A percentile compares a stretch with the other conserved stretches of the same genome.
phyloP scores from a whole-genome alignment of 2,888 invertebrate species.

The Parthenolecanium corni region DNA sequence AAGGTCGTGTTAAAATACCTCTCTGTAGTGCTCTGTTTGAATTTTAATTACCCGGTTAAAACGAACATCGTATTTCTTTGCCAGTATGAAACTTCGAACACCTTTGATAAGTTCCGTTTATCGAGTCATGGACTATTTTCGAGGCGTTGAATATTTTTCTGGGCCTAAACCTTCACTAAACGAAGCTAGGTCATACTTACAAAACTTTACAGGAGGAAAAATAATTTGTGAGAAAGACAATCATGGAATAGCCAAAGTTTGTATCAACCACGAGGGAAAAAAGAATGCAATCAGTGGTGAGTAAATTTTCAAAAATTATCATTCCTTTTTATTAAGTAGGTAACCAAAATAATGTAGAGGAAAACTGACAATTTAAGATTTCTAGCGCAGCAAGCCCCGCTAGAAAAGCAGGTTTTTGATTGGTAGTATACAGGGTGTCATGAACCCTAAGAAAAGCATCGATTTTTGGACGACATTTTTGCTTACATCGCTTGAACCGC shows the following conservation, averaged over 20 bases:
- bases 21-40: background rate
- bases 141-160: slow-evolving; percentile 2
- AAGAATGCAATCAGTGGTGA: slow-evolving; percentile 43
- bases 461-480: too few species aligned
- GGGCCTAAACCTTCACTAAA: background rate
- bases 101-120: too few species aligned
- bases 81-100: background rate
- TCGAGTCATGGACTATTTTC: too few species aligned
- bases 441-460: too few species aligned
- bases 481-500: too few species aligned
- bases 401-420: too few species aligned
- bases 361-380: too few species aligned
- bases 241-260: slow-evolving; percentile 41
- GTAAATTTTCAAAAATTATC: slow-evolving; percentile 11
- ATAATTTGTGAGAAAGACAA: slow-evolving; percentile 37
- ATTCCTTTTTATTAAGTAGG: too few species aligned
- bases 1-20: background rate
- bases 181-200: background rate
- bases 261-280: slow-evolving; percentile 39
- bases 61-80: background rate
- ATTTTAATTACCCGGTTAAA: background rate
- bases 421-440: too few species aligned
- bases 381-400: too few species aligned
- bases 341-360: too few species aligned
- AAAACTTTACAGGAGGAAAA: slow-evolving; percentile 34